These are phyloP conservation scores for Xerus rutilus DNA, from an alignment of 2,797 vertebrate species.

Conservation along the genomic window DNA sequence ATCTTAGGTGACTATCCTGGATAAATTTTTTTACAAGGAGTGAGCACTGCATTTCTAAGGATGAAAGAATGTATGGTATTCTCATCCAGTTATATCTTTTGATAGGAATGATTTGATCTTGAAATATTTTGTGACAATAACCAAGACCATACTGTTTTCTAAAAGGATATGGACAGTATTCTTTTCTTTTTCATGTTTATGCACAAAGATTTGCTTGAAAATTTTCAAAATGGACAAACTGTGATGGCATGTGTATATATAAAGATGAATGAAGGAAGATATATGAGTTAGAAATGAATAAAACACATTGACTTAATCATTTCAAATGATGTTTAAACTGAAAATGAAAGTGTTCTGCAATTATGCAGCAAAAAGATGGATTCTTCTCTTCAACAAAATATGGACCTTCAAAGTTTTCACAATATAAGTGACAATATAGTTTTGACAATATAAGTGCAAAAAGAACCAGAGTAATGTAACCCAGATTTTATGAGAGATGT, in stretches of 20 bases:
- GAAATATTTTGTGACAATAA: slow-evolving; percentile 61
- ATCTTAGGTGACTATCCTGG: background rate
- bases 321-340: slow-evolving; percentile 41
- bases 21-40: slow-evolving; percentile 18
- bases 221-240: slow-evolving; percentile 49
- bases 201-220: slow-evolving; percentile 48
- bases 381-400: slow-evolving; percentile 64
- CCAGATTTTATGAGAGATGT: background rate
- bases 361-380: slow-evolving; percentile 38
- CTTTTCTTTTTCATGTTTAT: slow-evolving; percentile 27
- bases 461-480: slow-evolving; percentile 35
- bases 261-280: slow-evolving; percentile 33
- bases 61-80: slow-evolving; percentile 7
- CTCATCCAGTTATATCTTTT: slow-evolving; percentile 29
- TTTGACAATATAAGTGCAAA: slow-evolving; percentile 59
- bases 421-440: slow-evolving; percentile 35
- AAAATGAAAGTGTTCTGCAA: slow-evolving; percentile 52
- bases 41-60: slow-evolving; percentile 25
- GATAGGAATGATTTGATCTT: slow-evolving; percentile 32
- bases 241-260: background rate
- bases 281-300: slow-evolving; percentile 56
- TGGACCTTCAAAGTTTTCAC: background rate
- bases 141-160: background rate
- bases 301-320: slow-evolving; percentile 14
- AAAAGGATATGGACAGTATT: slow-evolving; percentile 48